These are phyloP conservation scores for Phycodurus eques DNA, from an alignment of 2,113 vertebrate genomes.

Conservation along the genomic window DNA sequence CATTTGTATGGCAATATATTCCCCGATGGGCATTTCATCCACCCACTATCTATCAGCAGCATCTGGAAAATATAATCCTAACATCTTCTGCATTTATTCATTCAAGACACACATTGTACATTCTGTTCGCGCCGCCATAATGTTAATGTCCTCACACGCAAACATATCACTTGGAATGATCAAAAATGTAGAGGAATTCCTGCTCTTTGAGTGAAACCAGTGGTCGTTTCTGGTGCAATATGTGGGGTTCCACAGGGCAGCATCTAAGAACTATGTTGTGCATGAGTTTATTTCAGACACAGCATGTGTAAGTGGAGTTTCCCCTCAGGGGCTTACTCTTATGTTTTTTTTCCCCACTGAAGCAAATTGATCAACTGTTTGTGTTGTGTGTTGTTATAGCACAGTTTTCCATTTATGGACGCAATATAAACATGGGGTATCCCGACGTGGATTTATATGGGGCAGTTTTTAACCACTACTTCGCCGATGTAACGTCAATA, in stretches of 20 bases:
- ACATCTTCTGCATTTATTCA: background rate
- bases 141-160: background rate
- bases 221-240: no score
- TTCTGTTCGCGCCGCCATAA: background rate
- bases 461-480: background rate
- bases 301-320: background rate
- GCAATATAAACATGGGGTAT: background rate
- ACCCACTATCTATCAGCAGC: background rate
- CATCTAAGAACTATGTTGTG: background rate
- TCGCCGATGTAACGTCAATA: background rate
- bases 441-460: background rate
- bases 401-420: constrained; percentile 1
- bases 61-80: background rate
- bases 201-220: no score
- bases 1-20: background rate
- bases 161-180: background rate
- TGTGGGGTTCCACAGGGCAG: no score
- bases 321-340: background rate
- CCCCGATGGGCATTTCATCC: background rate
- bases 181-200: background rate
- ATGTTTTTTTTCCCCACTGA: background rate
- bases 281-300: background rate
- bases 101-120: background rate
- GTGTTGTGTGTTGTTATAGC: background rate
- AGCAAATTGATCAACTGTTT: background rate